Evolutionary conservation across 2,113 vertebrate genomes (phyloP).

Genomic region (Elaphurus davidianus): DNA sequence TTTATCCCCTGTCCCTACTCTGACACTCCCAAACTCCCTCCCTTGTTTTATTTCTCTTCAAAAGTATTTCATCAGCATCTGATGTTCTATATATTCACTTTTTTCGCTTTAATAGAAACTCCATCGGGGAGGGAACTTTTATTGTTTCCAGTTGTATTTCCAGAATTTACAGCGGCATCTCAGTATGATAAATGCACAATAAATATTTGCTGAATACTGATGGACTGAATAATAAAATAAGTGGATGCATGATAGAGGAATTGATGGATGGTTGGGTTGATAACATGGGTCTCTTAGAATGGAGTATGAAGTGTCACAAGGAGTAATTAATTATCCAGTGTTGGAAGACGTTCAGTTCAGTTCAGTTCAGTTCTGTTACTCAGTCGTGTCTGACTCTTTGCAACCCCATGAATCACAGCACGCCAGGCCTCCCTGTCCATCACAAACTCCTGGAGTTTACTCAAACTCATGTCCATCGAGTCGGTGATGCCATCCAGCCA

Average conservation of each 20-base stretch:
- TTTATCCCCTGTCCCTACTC: background rate
- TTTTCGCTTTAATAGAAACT: background rate
- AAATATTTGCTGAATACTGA: background rate
- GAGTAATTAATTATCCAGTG: background rate
- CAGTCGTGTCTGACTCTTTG: too few species aligned
- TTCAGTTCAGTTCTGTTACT: too few species aligned
- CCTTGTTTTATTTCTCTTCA: background rate
- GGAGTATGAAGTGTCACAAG: background rate
- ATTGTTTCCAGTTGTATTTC: background rate
- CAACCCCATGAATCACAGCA: too few species aligned
- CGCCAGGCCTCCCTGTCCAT: too few species aligned
- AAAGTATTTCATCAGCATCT: background rate
- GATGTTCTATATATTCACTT: background rate
- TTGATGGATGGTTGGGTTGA: background rate
- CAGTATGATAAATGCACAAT: background rate
- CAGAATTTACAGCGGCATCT: background rate
- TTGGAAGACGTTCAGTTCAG: background rate
- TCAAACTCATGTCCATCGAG: too few species aligned
- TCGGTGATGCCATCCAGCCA: too few species aligned
- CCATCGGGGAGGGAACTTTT: background rate
- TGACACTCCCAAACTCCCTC: background rate
- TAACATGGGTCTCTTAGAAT: background rate
- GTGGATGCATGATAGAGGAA: background rate
- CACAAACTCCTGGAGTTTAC: too few species aligned
- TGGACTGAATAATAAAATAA: background rate